Evolutionary conservation across 2,888 invertebrate species (phyloP), one percentile per base, ranked within the genome.

Genomic region (Tupiocoris notatus): DNA sequence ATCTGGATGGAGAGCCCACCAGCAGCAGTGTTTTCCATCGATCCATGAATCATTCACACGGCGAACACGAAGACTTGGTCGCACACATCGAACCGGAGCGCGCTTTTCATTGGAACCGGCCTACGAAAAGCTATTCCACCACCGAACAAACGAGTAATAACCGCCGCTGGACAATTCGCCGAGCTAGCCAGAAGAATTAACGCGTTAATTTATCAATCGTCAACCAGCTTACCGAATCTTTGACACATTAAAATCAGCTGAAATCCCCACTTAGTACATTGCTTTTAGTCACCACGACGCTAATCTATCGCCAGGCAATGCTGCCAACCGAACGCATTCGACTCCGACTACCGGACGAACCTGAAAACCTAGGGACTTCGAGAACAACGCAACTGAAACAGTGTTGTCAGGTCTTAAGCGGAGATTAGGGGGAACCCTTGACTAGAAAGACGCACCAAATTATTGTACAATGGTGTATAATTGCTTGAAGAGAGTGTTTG

Each of bases 1-100:
- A 57, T 73, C 59, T 74, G 66, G 22, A 77, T 24, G 65, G 78
- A 79, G 77, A 59, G 77, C 78, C 76, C 63, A 75, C n/a, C 64
- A 65, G 65, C 39, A 39, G 39, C 39, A 74, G 70, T 68, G 59
- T 77, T 77, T 76, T 78, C 74, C 79, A 78, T 79, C 77, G 79
- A 79, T 79, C 78, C 78, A 74, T 70, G n/a, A 62, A 73, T 18
- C 39, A 39, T 39, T 39, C 39, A 39, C 39, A 39, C 39, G 39
- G 39, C 39, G 6, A 39, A 12, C 39, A 3, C 39, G 39, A 39
- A 39, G 6, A 39, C 39, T 12, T 12, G 12, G 12, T 3, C 12
- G 39, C 39, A 39, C 39, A 39, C 3, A 12, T 39, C 39, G 39
- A 39, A 39, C 39, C 6, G 12, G 12, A 39, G 39, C 6, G 39